Evolutionary conservation across 2,888 invertebrate genomes (phyloP).

Genomic region (Proisotoma minuta): DNA sequence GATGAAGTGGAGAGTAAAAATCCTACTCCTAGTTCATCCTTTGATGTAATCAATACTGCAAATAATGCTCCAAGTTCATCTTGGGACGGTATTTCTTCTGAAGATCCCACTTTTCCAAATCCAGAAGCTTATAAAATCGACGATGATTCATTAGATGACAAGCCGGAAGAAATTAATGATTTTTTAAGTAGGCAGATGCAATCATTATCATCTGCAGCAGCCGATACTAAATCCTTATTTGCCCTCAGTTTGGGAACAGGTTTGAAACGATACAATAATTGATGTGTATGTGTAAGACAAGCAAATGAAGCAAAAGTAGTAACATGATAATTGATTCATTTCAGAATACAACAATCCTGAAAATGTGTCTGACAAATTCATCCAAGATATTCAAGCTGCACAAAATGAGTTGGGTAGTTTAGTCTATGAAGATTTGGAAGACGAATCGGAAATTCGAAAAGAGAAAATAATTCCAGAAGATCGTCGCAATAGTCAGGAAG

Average conservation of each 20-base stretch:
- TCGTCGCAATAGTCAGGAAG: slow-evolving; percentile 19
- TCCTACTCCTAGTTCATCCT: no score
- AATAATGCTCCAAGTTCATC: no score
- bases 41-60: no score
- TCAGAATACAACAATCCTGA: slow-evolving; percentile 11
- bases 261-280: neutral
- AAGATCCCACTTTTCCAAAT: neutral
- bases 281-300: neutral
- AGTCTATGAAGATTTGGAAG: slow-evolving; percentile 43
- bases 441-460: slow-evolving; percentile 16
- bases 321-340: slow-evolving; percentile 1
- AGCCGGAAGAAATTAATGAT: slow-evolving; percentile 18
- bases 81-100: neutral
- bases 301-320: neutral
- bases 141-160: slow-evolving; percentile 7
- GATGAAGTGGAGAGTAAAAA: no score
- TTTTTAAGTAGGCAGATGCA: slow-evolving; percentile 35
- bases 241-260: neutral
- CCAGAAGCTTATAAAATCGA: neutral
- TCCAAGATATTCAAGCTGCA: slow-evolving; percentile 37
- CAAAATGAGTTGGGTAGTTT: slow-evolving; percentile 41
- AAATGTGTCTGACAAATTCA: slow-evolving; percentile 29
- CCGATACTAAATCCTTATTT: slow-evolving; percentile 25
- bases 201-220: slow-evolving; percentile 31
- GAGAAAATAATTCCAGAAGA: slow-evolving; percentile 28